Percentiles rank a stretch among this genome's conserved stretches.
These are phyloP conservation scores for Agrypnia vestita DNA, from an alignment of 1,140 invertebrate genomes.

Conservation along the genomic window DNA sequence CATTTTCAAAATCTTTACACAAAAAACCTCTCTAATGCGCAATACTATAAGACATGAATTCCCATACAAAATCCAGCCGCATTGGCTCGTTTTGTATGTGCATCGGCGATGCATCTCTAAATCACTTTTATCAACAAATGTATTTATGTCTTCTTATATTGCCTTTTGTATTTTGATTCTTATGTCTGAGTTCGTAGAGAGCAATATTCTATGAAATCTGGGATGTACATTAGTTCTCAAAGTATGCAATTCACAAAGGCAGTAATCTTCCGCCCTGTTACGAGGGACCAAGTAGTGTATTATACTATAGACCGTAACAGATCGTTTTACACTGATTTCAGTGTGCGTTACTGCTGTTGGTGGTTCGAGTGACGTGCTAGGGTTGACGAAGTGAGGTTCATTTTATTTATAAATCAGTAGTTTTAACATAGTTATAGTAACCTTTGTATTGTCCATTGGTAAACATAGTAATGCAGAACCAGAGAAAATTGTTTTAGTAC, in stretches of 20 bases:
- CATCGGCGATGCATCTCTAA: neutral
- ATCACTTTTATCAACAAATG: neutral
- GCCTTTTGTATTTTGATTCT: neutral
- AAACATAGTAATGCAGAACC: too few relatives aligned
- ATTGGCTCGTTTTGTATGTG: too few relatives aligned
- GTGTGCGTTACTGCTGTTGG: too few relatives aligned
- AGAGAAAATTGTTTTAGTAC: too few relatives aligned
- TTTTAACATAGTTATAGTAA: too few relatives aligned
- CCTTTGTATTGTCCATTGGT: too few relatives aligned
- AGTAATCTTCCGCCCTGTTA: neutral
- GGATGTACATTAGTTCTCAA: neutral
- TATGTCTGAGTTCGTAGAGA: neutral
- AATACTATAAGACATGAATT: neutral
- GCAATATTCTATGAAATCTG: neutral
- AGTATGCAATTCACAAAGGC: neutral
- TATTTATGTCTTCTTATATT: neutral
- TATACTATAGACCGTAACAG: neutral
- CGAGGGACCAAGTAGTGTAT: neutral
- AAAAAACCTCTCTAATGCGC: neutral
- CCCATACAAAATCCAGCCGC: too few relatives aligned
- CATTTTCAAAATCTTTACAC: neutral
- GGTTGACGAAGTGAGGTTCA: too few relatives aligned
- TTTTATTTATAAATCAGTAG: too few relatives aligned
- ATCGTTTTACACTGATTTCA: constrained; percentile 3
- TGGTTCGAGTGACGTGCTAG: too few relatives aligned